Base-by-base conservation (phyloP, 2,797 vertebrate species). In the Columba guinea region DNA sequence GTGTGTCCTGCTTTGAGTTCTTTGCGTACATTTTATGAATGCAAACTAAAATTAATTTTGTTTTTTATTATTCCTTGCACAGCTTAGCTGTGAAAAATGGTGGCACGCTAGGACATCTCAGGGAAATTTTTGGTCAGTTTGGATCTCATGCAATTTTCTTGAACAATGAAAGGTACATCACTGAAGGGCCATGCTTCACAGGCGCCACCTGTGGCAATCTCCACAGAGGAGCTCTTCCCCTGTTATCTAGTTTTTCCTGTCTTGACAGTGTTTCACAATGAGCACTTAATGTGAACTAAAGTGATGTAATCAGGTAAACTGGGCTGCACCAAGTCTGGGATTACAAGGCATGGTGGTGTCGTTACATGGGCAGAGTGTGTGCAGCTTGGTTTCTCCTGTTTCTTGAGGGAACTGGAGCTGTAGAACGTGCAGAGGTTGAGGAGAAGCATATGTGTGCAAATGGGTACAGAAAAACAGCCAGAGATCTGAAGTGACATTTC, bases 221-320 rank as follows among this genome's bases (percentile, higher is more conserved):
- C 63, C 52, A 63, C 23, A 60, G 52, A 76, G 71, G 17, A 92
- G 28, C 71, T 88, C 87, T 96, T 95, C 46, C 64, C 71, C 28
- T 83, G 10, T 81, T 94, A 88, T 18, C 87, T 86, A 56, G 94
- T 94, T 93, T 97, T 96, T 96, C 94, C 62, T 91, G 93, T 96
- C 80, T 78, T 75, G 70, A 80, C 52, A 56, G 35, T 26, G 32
- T 95, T 96, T 94, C 91, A 76, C 76, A 95, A 96, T 49, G 69
- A 89, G 34, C 41, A 20, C 48, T 92, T 74, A 58, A 46, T 37
- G 55, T 75, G 84, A 91, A 85, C 62, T 85, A 37, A 80, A 81
- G 64, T 5, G 13, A 86, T 91, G 55, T 51, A 77, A 94, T 78
- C 85, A 79, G 76, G 74, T 70, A 63, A 88, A 44, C 3, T 32